Conservation (phyloP, 2,113 vertebrate genomes). For the Myiagra hebetior region DNA sequence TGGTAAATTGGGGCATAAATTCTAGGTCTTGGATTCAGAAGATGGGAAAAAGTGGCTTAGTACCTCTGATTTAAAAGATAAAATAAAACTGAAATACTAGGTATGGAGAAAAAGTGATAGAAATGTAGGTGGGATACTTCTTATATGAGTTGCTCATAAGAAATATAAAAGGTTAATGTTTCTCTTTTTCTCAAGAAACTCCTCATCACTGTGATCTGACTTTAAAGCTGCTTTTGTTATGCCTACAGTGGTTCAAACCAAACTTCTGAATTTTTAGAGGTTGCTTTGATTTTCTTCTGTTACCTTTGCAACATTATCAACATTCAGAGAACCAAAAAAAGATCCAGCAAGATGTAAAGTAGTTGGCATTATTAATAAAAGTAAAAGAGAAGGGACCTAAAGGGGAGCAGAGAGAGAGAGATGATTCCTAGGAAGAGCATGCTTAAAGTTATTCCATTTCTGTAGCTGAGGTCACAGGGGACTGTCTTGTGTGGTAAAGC, state of each 20-base stretch:
- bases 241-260: neutral
- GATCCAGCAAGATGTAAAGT: neutral
- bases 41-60: neutral
- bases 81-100: neutral
- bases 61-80: neutral
- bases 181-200: neutral
- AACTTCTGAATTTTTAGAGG: neutral
- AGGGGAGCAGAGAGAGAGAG: neutral
- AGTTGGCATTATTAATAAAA: neutral
- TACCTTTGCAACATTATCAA: neutral
- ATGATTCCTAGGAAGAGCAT: constrained; percentile 36
- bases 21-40: neutral
- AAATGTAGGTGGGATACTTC: neutral
- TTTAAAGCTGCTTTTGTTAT: neutral
- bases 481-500: constrained; percentile 58
- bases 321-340: neutral
- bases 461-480: constrained; percentile 52
- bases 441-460: constrained; percentile 54
- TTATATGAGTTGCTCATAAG: neutral
- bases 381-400: neutral
- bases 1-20: neutral
- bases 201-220: neutral
- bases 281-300: neutral
- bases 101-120: neutral
- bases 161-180: neutral